A percentile compares a stretch with the other conserved stretches of the same genome.
Evolutionary conservation across 1,140 invertebrate species (phyloP).

Genomic region (Frieseomelitta varia): DNA sequence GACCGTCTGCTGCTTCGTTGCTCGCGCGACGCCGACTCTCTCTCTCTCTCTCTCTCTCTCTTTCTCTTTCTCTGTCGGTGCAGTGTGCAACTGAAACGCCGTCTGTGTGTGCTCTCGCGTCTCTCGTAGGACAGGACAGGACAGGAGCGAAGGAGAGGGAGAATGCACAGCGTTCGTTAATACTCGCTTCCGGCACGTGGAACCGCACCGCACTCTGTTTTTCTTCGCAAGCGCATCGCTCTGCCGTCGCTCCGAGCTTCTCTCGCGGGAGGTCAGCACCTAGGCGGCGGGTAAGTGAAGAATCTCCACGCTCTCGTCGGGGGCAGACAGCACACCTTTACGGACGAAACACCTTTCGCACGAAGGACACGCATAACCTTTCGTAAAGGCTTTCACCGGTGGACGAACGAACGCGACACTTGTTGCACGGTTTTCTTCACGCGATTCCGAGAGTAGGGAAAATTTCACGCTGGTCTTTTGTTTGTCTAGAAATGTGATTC

Average conservation of each 20-base stretch:
- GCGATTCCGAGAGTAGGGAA: neutral
- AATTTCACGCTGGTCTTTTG: neutral
- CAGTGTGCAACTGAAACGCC: neutral
- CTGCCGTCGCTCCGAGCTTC: constrained; percentile 47
- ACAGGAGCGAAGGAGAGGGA: constrained; percentile 23
- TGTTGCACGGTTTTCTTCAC: constrained; percentile 27
- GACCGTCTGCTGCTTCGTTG: neutral
- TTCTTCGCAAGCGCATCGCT: constrained; percentile 15
- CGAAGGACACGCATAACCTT: neutral
- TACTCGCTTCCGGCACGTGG: constrained; percentile 60
- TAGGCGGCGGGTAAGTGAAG: constrained; percentile 58
- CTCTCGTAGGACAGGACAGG: constrained; percentile 13
- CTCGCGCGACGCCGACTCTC: neutral
- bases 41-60: too few species aligned
- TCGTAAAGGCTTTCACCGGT: neutral
- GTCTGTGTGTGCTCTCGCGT: neutral
- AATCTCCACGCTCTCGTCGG: neutral
- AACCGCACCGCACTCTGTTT: constrained; percentile 40
- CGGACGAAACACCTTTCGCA: neutral
- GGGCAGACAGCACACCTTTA: neutral
- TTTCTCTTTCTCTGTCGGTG: neutral
- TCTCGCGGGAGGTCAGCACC: constrained; percentile 68
- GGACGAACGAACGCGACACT: constrained; percentile 13
- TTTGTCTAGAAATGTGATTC: neutral
- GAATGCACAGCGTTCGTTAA: constrained; percentile 43